These are phyloP conservation scores for Horisme vitalbata DNA, from an alignment of 2,888 invertebrate species.

Conservation along the genomic window DNA sequence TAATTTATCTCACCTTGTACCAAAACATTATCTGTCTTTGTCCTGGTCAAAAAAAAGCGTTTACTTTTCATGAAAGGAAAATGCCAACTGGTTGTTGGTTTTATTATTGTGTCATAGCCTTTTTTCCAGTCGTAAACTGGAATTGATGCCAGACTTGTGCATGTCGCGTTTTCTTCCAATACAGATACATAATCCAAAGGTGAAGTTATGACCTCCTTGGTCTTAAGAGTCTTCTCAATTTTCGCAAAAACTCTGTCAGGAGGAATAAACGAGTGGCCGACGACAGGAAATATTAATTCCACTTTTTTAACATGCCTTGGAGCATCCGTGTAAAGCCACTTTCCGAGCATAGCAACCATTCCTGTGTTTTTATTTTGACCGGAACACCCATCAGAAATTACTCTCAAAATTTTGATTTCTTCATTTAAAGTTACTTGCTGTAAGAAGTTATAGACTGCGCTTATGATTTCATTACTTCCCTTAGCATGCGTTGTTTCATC, in stretches of 20 bases:
- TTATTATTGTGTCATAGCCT: conserved; percentile 15
- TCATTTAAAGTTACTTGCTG: neutral
- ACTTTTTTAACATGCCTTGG: conserved; percentile 13
- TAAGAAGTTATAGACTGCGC: neutral
- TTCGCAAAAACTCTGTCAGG: conserved; percentile 4
- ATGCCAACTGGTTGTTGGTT: conserved; percentile 25
- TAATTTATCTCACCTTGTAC: conserved; percentile 26
- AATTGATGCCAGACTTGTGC: conserved; percentile 14
- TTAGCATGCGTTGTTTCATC: neutral
- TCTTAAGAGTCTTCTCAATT: conserved; percentile 22
- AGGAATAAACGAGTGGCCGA: too few relatives aligned
- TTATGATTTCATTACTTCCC: neutral
- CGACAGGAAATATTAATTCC: too few relatives aligned
- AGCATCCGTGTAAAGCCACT: conserved; percentile 23
- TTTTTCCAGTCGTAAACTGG: conserved; percentile 29
- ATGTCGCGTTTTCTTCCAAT: conserved; percentile 19
- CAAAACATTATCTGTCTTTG: conserved; percentile 26
- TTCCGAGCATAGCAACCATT: conserved; percentile 27
- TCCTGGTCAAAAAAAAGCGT: conserved; percentile 21
- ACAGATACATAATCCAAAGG: conserved; percentile 18
- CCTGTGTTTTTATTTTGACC: conserved; percentile 35
- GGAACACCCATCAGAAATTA: conserved; percentile 32
- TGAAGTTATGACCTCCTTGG: conserved; percentile 20
- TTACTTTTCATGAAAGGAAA: conserved; percentile 27
- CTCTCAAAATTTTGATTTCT: conserved; percentile 21